Evolutionary conservation across 2,113 vertebrate genomes (phyloP).

Genomic region (Cyanoramphus novaezelandiae): DNA sequence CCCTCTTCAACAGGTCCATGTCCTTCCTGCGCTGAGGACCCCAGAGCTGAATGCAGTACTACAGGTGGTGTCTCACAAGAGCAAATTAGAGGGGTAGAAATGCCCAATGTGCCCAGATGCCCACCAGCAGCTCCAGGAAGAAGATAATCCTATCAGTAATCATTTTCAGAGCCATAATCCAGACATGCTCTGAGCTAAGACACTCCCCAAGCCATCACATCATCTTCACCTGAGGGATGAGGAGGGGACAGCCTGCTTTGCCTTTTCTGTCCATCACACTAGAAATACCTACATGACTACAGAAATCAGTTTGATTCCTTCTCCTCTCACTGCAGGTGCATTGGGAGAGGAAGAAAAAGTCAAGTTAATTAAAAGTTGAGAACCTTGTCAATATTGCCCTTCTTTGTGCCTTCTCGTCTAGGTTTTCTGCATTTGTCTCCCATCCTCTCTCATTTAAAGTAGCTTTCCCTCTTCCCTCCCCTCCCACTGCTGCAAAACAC

Average conservation of each 20-base stretch:
- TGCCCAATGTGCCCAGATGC: background rate
- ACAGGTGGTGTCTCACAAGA: background rate
- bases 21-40: background rate
- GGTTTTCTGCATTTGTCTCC: background rate
- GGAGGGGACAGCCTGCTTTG: background rate
- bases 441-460: background rate
- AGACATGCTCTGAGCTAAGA: background rate
- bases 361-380: background rate
- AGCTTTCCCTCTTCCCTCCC: background rate
- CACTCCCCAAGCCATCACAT: background rate
- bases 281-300: background rate
- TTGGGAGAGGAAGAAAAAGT: accelerated
- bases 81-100: background rate
- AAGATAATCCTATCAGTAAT: background rate
- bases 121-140: background rate
- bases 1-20: background rate
- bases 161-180: background rate
- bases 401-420: background rate
- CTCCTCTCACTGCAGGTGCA: background rate
- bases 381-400: background rate
- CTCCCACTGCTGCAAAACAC: background rate
- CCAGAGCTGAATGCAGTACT: background rate
- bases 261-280: background rate
- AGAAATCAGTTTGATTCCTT: background rate
- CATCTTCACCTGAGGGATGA: background rate